These are phyloP conservation scores for Diplosoma virens DNA, from an alignment of 23 tunicate genomes.

Conservation along the genomic window DNA sequence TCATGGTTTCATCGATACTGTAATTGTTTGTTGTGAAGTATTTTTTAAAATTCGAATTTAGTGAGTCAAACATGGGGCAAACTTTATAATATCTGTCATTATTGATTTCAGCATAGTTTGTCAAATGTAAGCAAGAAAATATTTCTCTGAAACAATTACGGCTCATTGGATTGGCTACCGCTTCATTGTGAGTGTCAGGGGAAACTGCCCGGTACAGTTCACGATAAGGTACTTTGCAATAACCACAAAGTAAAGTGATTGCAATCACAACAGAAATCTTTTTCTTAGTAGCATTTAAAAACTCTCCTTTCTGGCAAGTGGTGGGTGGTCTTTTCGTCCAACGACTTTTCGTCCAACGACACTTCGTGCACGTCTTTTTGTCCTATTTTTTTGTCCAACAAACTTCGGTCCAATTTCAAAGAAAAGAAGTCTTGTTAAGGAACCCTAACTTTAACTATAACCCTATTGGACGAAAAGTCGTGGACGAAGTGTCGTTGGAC, in stretches of 20 bases:
- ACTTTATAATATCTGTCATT: conserved; percentile 11
- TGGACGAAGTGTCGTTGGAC: too few relatives aligned
- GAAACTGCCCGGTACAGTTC: conserved; percentile 1
- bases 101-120: neutral
- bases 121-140: neutral
- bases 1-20: conserved; percentile 21
- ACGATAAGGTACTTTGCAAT: conserved; percentile 5
- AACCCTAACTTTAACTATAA: too few relatives aligned
- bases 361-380: too few relatives aligned
- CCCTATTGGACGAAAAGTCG: too few relatives aligned
- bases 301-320: neutral
- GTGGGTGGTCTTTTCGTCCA: too few relatives aligned
- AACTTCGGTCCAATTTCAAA: too few relatives aligned
- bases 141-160: conserved; percentile 14
- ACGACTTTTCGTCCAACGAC: too few relatives aligned
- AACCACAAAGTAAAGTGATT: neutral
- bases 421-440: too few relatives aligned
- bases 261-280: neutral
- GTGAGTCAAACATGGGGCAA: neutral
- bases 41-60: neutral
- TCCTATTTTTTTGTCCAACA: too few relatives aligned
- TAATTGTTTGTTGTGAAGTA: neutral
- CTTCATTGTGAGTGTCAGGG: conserved; percentile 22
- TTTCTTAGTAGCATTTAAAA: neutral
- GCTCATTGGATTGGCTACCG: conserved; percentile 1